Base-by-base conservation (phyloP, 1,140 invertebrate species). In the Drosophila lowei region DNA sequence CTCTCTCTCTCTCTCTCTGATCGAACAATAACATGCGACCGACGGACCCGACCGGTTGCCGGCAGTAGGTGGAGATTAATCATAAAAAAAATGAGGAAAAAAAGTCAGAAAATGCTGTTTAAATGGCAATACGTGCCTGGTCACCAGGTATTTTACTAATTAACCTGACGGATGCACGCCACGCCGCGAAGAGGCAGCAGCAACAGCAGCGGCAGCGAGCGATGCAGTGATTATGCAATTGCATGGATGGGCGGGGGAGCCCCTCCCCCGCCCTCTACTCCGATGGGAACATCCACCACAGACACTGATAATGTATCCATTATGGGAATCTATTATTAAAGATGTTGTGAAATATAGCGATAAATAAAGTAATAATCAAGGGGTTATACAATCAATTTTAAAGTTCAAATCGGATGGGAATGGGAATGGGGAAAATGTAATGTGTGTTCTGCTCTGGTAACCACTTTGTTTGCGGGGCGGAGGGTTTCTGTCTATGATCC, bases 81-180 rank as follows among this genome's bases (percentile, higher is more conserved):
- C 62, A 73, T 30, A 28, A 28, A 25, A 67, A 68, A 55, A 68
- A 56, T 68, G 63, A 28, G 64, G 15, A 13, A 64, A 67, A 65
- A 67, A 62, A 54, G 38, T 57, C 48, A 62, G 46, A 66, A 60
- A 68, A 71, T 75, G 75, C 72, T 85, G 73, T 83, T 83, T 85
- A 84, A 83, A 72, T 83, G 77, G 71, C 79, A 85, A 79, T 84
- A 83, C 79, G 79, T 83, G 79, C 79, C 79, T 59, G 79, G 79
- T 81, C 74, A 81, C 53, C 70, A 78, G 79, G 68, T 83, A 83
- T 81, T 77, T 77, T 71, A 65, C 79, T 84, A 83, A 84, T 83
- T 83, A 83, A 84, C 75, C 74, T 67, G 78, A 77, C 67, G 77
- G 72, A 80, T 81, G 66, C 66, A 77, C 63, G 78, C 67, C 68